Evolutionary conservation across 2,888 invertebrate species (phyloP).

Genomic region (Amiota communis): DNA sequence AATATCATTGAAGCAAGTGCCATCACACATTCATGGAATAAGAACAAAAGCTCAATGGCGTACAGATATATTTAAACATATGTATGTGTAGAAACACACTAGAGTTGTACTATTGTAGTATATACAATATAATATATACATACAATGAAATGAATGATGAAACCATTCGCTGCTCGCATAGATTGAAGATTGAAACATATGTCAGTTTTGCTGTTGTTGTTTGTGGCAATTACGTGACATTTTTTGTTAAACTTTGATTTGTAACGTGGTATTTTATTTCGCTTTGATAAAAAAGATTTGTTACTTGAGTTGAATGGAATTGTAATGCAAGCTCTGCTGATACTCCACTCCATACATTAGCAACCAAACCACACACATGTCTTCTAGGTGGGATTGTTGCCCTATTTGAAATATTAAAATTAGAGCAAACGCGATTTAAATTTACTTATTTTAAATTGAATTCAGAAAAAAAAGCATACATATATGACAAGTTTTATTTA

Average conservation of each 20-base stretch:
- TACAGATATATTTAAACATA: neutral
- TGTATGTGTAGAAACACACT: neutral
- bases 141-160: too few species aligned
- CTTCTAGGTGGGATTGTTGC: too few species aligned
- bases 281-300: constrained; percentile 40
- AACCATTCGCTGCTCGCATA: too few species aligned
- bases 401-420: neutral
- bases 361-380: too few species aligned
- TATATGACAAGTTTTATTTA: constrained; percentile 17
- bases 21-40: neutral
- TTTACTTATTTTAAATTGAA: too few species aligned
- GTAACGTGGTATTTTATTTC: constrained; percentile 41
- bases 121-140: neutral
- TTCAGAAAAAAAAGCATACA: neutral
- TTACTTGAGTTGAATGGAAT: neutral
- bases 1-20: neutral
- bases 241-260: constrained; percentile 61
- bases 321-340: too few species aligned
- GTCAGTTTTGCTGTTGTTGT: constrained; percentile 2
- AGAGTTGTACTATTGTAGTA: neutral
- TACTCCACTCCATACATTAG: neutral
- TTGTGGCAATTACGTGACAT: constrained; percentile 61
- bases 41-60: neutral
- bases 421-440: neutral
- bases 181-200: neutral